Evolutionary conservation across 2,888 invertebrate species (phyloP), one percentile per base, ranked within the genome.

Genomic region (Meganola albula): DNA sequence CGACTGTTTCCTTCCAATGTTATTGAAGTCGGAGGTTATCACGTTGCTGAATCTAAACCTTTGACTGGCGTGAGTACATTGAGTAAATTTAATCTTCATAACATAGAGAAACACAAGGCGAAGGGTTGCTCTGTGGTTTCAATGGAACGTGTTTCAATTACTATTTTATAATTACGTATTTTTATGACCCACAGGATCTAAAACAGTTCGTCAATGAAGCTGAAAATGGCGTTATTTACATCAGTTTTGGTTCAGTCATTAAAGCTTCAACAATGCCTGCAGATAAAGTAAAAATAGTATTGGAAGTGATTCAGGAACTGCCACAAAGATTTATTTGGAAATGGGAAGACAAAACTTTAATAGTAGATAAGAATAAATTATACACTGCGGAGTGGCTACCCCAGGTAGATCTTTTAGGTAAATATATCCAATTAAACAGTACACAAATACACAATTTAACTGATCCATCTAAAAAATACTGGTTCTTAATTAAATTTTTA

Each of bases 181-280:
- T 6, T 16, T 16, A 6, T 16, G 16, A 5, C 41, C 4, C 16
- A 20, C n/a, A 72, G 67, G 63, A 61, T 13, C 40, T 71, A 6
- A 61, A 88, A 41, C 77, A 84, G 37, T 93, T 92, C 58, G 72
- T 94, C 11, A 89, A 90, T 48, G 87, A 87, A 28, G 89, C 92
- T 0, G 59, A 82, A 12, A 74, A 90, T 32, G 93, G 93, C 1
- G 89, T 93, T 2, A 83, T 95, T 44, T 92, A 90, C 58, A 91
- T 95, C 39, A 93, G 91, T 63, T 89, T 94, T 67, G 95, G 94
- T 4, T 93, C 94, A 0, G 87, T 92, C 78, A 76, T 93, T 28
- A 91, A 89, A 55, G 84, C 88, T 6, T 87, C 91, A 1, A 88
- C 90, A 2, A 86, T 94, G 58, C 87, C 90, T 0, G 59, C 72